Conservation (phyloP, 2,888 invertebrate species). For the Drosophila fulvimacula region DNA sequence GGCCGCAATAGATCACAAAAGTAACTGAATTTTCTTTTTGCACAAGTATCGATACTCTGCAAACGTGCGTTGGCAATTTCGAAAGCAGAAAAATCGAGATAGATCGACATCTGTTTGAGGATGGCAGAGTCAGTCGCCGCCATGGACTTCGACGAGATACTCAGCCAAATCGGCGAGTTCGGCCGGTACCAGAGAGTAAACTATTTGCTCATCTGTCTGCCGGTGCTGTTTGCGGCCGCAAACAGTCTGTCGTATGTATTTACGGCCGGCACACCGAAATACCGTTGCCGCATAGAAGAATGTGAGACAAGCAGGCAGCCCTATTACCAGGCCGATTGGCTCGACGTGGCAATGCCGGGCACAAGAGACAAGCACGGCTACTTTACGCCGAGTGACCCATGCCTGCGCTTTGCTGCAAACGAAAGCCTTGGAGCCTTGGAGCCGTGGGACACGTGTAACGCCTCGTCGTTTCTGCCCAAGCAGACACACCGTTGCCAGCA, state of each 20-base stretch:
- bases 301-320: conserved; percentile 84
- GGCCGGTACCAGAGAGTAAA: conserved; percentile 87
- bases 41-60: conserved; percentile 21
- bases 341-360: conserved; percentile 86
- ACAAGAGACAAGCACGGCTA: conserved; percentile 66
- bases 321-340: conserved; percentile 83
- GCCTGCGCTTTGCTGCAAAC: conserved; percentile 74
- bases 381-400: conserved; percentile 79
- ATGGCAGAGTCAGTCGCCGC: conserved; percentile 29
- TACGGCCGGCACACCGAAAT: conserved; percentile 87
- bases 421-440: conserved; percentile 26
- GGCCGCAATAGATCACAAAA: background rate
- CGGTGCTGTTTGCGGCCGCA: conserved; percentile 87
- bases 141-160: conserved; percentile 88
- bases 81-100: conserved; percentile 4
- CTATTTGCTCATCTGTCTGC: conserved; percentile 87
- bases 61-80: conserved; percentile 17
- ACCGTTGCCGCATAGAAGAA: conserved; percentile 86
- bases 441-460: conserved; percentile 29
- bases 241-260: conserved; percentile 88
- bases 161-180: conserved; percentile 87
- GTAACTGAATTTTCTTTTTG: background rate
- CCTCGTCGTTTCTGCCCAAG: conserved; percentile 83
- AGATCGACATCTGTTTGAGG: background rate
- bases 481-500: conserved; percentile 84